Percentiles rank a stretch among this genome's conserved stretches.
Evolutionary conservation across 2,797 vertebrate genomes (phyloP).

Genomic region (Melanogrammus aeglefinus): DNA sequence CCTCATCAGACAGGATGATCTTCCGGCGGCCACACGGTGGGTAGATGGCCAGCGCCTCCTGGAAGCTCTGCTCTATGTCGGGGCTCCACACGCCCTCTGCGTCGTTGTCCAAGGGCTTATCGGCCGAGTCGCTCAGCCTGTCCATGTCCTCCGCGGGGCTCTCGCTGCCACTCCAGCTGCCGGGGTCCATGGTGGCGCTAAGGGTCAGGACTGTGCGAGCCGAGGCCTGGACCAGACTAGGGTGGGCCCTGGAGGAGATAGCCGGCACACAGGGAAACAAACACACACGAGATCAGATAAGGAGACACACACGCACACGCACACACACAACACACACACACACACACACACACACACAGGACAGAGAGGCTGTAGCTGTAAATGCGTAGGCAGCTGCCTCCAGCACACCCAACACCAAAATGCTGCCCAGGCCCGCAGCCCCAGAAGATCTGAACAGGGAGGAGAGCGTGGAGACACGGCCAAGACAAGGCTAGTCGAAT

Average conservation of each 20-base stretch:
- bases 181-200: conserved; percentile 86
- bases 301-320: conserved; percentile 26
- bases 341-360: conserved; percentile 7
- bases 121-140: conserved; percentile 96
- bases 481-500: conserved; percentile 29
- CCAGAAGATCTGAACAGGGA: conserved; percentile 18
- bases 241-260: conserved; percentile 83
- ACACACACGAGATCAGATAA: conserved; percentile 25
- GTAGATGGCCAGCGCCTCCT: conserved; percentile 98
- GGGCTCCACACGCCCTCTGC: conserved; percentile 99
- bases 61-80: conserved; percentile 99
- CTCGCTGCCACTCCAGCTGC: conserved; percentile 99
- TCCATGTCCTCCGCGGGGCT: conserved; percentile 99
- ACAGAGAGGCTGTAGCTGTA: conserved; percentile 2
- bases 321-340: too few species aligned
- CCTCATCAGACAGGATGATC: conserved; percentile 99
- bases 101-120: conserved; percentile 97
- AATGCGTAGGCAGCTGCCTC: not conserved
- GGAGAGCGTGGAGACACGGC: conserved; percentile 16
- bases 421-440: not conserved
- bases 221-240: conserved; percentile 91
- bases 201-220: conserved; percentile 80
- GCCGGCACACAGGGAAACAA: conserved; percentile 43
- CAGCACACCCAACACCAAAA: not conserved
- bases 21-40: conserved; percentile 97